A percentile compares a stretch with the other conserved stretches of the same genome.
phyloP scores from a whole-genome alignment of 2,113 vertebrate species.

The Ptilorrhoa leucosticta region DNA sequence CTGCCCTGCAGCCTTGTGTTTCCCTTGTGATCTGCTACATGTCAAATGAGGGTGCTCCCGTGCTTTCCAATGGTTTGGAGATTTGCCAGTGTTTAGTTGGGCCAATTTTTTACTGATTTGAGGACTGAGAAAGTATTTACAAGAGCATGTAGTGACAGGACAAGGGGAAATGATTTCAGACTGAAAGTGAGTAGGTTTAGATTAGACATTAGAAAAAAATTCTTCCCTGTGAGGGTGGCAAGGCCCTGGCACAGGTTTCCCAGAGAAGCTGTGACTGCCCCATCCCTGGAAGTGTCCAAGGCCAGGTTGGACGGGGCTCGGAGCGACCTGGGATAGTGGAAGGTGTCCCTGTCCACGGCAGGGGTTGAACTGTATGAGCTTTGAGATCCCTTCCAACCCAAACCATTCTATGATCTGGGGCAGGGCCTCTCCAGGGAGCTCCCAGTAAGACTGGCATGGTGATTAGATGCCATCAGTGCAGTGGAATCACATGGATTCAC shows the following conservation, averaged over 20 bases:
- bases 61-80: slow-evolving; percentile 4
- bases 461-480: not conserved
- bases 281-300: not conserved
- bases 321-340: not conserved
- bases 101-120: not conserved
- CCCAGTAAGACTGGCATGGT: not conserved
- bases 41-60: not conserved
- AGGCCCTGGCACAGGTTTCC: not conserved
- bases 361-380: not conserved
- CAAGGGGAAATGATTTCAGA: not conserved
- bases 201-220: not conserved
- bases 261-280: not conserved
- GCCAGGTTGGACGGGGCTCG: not conserved
- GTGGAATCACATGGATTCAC: not conserved
- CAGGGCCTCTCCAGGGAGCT: not conserved
- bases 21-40: not conserved
- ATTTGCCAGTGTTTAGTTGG: not conserved
- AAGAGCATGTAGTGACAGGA: not conserved
- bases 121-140: not conserved
- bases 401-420: not conserved
- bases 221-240: not conserved
- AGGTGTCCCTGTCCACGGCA: not conserved
- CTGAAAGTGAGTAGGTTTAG: not conserved
- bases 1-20: not conserved
- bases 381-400: not conserved